phyloP scores from a whole-genome alignment of 2,888 invertebrate species.

The Tachina grossa region DNA sequence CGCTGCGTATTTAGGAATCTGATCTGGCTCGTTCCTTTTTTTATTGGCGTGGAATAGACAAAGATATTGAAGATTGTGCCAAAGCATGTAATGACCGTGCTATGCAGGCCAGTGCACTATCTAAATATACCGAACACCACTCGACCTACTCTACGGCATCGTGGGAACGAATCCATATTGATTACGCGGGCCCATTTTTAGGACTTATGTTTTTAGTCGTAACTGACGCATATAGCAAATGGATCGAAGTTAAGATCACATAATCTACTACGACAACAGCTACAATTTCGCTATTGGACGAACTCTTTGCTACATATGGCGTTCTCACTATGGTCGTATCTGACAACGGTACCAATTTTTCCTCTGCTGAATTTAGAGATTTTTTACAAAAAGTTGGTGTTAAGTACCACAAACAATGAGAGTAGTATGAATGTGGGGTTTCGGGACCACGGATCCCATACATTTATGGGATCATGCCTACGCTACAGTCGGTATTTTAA shows the following conservation, averaged over 20 bases:
- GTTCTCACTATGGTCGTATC: slow-evolving; percentile 72
- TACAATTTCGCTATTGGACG: slow-evolving; percentile 61
- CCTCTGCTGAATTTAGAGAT: slow-evolving; percentile 51
- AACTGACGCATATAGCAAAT: slow-evolving; percentile 59
- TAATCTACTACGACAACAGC: slow-evolving; percentile 25
- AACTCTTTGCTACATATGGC: slow-evolving; percentile 72
- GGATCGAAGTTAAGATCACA: slow-evolving; percentile 54
- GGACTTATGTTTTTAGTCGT: slow-evolving; percentile 78
- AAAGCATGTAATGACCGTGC: slow-evolving; percentile 42
- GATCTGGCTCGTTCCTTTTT: slow-evolving; percentile 46
- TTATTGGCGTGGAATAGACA: slow-evolving; percentile 54
- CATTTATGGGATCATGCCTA: too few relatives aligned
- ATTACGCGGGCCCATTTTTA: slow-evolving; percentile 81
- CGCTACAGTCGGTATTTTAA: too few relatives aligned
- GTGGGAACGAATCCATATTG: slow-evolving; percentile 69
- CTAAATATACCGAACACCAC: slow-evolving; percentile 45
- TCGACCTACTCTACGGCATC: slow-evolving; percentile 53
- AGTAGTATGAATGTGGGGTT: too few relatives aligned
- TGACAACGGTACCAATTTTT: slow-evolving; percentile 73
- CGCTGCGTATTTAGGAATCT: slow-evolving; percentile 36
- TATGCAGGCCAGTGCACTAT: slow-evolving; percentile 23
- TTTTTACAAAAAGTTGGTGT: slow-evolving; percentile 15
- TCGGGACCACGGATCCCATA: too few relatives aligned
- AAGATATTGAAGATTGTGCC: slow-evolving; percentile 42
- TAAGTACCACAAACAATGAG: slow-evolving; percentile 20